Percentiles rank a stretch among this genome's conserved stretches.
Conservation (phyloP, 2,797 vertebrate genomes). For the Bradypodion ventrale region DNA sequence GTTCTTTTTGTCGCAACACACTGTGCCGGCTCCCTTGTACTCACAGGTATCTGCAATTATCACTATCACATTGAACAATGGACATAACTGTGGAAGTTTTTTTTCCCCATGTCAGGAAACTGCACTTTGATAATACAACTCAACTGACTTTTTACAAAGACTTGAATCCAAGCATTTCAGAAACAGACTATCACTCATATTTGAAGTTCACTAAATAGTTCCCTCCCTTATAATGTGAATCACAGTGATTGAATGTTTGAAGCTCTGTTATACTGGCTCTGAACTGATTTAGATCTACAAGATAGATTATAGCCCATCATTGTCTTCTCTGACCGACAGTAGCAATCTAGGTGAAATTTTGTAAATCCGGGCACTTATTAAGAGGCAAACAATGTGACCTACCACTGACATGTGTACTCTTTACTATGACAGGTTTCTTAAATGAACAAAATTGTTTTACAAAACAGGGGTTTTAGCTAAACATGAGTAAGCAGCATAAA, state of each 20-base stretch:
- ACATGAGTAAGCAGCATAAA: background rate
- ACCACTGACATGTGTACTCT: background rate
- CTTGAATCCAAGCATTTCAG: background rate
- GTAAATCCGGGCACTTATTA: no score
- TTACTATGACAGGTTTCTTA: background rate
- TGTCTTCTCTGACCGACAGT: background rate
- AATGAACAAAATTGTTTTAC: background rate
- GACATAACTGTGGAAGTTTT: background rate
- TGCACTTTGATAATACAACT: background rate
- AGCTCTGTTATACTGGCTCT: no score
- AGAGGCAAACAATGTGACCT: no score
- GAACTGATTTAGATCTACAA: no score
- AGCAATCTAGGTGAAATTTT: no score
- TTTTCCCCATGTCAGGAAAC: background rate
- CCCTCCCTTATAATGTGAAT: background rate
- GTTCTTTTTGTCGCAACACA: no score
- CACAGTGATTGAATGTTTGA: background rate
- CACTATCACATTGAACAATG: no score
- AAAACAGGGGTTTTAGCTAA: background rate
- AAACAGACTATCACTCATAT: no score
- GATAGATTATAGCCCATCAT: background rate
- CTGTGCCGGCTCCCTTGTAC: no score
- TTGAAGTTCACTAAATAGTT: background rate
- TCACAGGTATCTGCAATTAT: no score
- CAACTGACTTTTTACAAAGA: background rate